These are phyloP conservation scores for Coracias cyanogaster DNA, from an alignment of 2,797 vertebrate genomes.

Conservation along the genomic window DNA sequence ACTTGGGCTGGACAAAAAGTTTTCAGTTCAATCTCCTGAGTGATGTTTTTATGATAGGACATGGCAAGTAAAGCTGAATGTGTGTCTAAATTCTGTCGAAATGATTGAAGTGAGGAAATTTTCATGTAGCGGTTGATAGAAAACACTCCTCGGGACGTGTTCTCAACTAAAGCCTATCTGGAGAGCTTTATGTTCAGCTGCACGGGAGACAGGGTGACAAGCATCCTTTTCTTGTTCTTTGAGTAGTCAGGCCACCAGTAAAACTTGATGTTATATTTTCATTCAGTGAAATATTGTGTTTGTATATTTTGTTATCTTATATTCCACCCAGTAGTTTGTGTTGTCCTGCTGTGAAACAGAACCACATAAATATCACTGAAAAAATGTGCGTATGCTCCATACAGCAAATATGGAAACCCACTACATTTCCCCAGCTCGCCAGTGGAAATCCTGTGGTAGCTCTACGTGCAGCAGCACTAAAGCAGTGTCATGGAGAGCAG, in stretches of 20 bases:
- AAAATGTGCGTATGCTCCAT: background rate
- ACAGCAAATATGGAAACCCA: background rate
- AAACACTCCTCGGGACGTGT: background rate
- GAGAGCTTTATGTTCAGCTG: background rate
- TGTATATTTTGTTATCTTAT: background rate
- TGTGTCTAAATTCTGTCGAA: background rate
- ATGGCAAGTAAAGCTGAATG: background rate
- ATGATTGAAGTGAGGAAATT: background rate
- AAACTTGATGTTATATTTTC: background rate
- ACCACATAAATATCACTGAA: rapidly evolving
- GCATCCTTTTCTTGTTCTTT: background rate
- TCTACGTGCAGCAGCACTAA: background rate
- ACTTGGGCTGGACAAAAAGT: background rate
- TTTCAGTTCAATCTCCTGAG: background rate
- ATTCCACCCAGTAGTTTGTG: background rate
- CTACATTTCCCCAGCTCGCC: background rate
- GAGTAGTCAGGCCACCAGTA: background rate
- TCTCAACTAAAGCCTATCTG: background rate
- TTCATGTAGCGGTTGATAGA: background rate
- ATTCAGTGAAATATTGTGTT: background rate
- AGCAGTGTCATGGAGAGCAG: background rate
- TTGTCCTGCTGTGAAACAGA: background rate
- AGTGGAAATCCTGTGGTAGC: rapidly evolving
- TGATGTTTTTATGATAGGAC: background rate
- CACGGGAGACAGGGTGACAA: background rate